Base-by-base conservation (phyloP, 2,888 invertebrate species). In the Erynnis tages region DNA sequence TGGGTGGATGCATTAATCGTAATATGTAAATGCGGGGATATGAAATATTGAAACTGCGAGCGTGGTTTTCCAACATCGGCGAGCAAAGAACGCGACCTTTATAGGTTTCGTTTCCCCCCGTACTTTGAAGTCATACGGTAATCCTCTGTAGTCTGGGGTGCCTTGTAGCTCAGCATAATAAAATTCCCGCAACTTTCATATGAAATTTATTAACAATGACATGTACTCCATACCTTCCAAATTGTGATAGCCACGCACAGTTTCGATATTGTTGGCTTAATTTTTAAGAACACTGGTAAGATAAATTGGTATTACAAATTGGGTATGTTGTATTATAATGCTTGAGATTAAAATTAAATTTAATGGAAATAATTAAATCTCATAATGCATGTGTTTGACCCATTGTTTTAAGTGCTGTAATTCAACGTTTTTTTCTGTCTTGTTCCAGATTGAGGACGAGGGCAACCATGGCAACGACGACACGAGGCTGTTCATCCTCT, bases 381-480 rank as follows among this genome's bases (percentile, higher is more conserved):
- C n/a, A n/a, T n/a, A n/a, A n/a, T n/a, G n/a, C n/a, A n/a, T n/a
- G n/a, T n/a, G n/a, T n/a, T n/a, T n/a, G n/a, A n/a, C n/a, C n/a
- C n/a, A n/a, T n/a, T n/a, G n/a, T n/a, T n/a, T n/a, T n/a, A n/a
- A n/a, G n/a, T n/a, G n/a, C n/a, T n/a, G n/a, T n/a, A n/a, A n/a
- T n/a, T n/a, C n/a, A 29, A 29, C 11, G 29, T 8, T 11, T 11
- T 11, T 11, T 17, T 40, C 19, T 43, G 14, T 56, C 43, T 82
- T 85, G 91, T 90, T 92, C 41, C 92, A 97, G 96, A 97, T 98
- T 92, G 98, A 99, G 89, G 98, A 99, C 78, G 98, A 99, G 79
- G 98, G 97, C 59, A 97, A 97, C 86, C 98, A 98, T 80, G 98
- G 98, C 69, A 98, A 98, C 86, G 99, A 99, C 79, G 99, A 99